phyloP scores from a whole-genome alignment of 2,797 vertebrate species.

The Hydrophis major region DNA sequence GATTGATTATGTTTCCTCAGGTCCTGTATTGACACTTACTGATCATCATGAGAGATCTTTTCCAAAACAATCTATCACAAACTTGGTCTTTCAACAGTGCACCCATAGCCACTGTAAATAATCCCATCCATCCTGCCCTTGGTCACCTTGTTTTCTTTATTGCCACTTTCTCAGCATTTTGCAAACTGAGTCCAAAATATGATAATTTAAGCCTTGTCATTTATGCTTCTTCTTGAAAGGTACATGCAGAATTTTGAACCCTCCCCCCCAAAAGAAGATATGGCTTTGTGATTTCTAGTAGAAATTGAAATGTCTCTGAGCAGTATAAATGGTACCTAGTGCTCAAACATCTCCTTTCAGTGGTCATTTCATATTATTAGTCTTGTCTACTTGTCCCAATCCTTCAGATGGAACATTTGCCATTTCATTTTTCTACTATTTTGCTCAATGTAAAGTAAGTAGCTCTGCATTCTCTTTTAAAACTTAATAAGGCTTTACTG shows the following conservation, averaged over 20 bases:
- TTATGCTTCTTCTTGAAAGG: neutral
- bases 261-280: neutral
- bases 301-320: conserved; percentile 17
- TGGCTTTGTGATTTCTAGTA: neutral
- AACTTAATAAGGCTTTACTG: conserved; percentile 47
- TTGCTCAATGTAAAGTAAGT: conserved; percentile 25
- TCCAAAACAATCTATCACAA: neutral
- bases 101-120: neutral
- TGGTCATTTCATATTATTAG: neutral
- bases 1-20: neutral
- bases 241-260: neutral
- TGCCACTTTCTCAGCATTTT: neutral
- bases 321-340: neutral
- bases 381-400: neutral
- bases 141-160: neutral
- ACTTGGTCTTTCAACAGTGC: neutral
- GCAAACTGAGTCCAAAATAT: neutral
- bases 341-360: conserved; percentile 13
- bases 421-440: neutral
- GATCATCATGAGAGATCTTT: neutral
- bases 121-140: neutral
- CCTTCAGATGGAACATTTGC: neutral
- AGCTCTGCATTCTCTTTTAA: conserved; percentile 37
- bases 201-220: neutral
- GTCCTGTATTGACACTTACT: neutral